Base-by-base conservation (phyloP, 2,797 vertebrate genomes). In the Hafferia zeledoni region DNA sequence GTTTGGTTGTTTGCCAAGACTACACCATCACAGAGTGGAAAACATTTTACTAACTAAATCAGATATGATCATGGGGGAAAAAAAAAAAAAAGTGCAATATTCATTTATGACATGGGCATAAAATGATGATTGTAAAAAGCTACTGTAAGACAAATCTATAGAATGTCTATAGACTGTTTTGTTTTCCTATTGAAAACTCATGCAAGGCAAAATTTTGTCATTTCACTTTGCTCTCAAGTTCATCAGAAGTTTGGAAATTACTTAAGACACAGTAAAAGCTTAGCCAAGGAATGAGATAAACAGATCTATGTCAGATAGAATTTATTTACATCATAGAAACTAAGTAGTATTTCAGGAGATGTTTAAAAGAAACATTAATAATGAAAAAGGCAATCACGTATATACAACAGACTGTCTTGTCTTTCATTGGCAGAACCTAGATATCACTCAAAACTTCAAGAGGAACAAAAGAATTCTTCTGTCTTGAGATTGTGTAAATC, bases 161-260 rank as follows among this genome's bases (percentile, higher is more conserved):
- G 28, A 89, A 67, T n/a, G 35, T 46, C 33, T 49, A 89, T 46
- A 88, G 20, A 91, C 12, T 69, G 41, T 95, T 87, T 81, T 91
- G 28, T 65, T 85, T 89, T 86, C 61, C 39, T 84, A 47, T 80
- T 49, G 53, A 44, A 61, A 23, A n/a, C 22, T 44, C 49, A 47
- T 52, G n/a, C 56, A 86, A 94, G 65, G 72, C 56, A 86, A 93
- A 72, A 93, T 96, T 96, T 93, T 94, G 91, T 92, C 65, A 94
- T 96, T 94, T 95, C 30, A 67, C 74, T 95, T 87, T 90, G 55
- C 43, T 71, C 69, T 80, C 81, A 92, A 89, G 92, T 95, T 96
- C 91, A 92, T 39, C 60, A 92, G 70, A 89, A 94, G 64, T 94
- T 94, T 95, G 95, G 94, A 94, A 93, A 93, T 76, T 81, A 87